Conservation (phyloP, 2,113 vertebrate genomes). For the Labeo catla region DNA sequence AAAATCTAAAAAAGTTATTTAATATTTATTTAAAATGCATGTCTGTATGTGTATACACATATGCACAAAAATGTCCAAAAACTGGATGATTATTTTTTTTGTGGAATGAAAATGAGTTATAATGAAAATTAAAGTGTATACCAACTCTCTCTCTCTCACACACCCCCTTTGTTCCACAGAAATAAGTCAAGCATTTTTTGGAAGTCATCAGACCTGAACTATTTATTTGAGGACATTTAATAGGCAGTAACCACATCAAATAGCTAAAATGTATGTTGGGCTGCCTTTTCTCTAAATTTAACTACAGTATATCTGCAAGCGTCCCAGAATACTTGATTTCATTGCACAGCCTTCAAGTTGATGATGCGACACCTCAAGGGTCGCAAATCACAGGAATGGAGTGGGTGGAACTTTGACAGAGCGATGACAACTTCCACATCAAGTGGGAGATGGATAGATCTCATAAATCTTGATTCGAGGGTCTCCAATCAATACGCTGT, state of each 20-base stretch:
- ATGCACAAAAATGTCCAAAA: not conserved
- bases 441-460: conserved; percentile 71
- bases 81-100: not conserved
- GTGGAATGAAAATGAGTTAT: not conserved
- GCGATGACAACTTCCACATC: conserved; percentile 71
- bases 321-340: not conserved
- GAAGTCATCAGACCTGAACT: not conserved
- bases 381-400: conserved; percentile 73
- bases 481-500: conserved; percentile 71
- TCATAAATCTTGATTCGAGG: conserved; percentile 70
- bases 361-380: conserved; percentile 48
- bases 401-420: conserved; percentile 69
- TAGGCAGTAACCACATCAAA: not conserved
- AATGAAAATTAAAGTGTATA: not conserved
- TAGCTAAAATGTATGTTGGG: not conserved
- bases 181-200: not conserved
- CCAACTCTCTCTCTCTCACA: not conserved
- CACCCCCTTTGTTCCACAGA: not conserved
- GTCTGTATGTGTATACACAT: too few species aligned
- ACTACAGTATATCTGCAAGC: not conserved
- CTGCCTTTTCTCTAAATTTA: not conserved
- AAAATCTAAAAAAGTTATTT: too few species aligned
- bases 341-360: conserved; percentile 20
- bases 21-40: too few species aligned
- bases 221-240: not conserved